phyloP scores from a whole-genome alignment of 2,888 invertebrate species.

The Agrilus biguttatus region DNA sequence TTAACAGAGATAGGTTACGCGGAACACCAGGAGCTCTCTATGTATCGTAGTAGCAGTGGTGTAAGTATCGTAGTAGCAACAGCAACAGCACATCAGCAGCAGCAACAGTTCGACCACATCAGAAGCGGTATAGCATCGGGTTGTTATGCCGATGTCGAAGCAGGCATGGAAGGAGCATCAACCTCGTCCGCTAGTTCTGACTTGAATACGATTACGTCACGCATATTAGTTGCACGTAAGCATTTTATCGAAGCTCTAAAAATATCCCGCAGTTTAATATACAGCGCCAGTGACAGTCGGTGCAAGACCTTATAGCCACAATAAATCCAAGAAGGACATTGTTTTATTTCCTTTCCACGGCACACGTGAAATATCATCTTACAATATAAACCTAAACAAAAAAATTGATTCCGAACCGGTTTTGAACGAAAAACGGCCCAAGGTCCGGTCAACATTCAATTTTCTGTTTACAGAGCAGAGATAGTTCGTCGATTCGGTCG shows the following conservation, averaged over 20 bases:
- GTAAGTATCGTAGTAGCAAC: too few species aligned
- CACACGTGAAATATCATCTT: constrained; percentile 15
- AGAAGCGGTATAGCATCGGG: constrained; percentile 2
- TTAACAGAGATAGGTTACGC: too few species aligned
- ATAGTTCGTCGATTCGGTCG: too few species aligned
- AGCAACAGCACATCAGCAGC: too few species aligned
- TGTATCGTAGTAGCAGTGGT: too few species aligned
- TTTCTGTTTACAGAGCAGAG: too few species aligned
- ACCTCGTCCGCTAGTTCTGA: constrained; percentile 3
- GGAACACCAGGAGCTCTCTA: too few species aligned
- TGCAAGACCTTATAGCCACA: constrained; percentile 5
- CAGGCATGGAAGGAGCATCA: constrained; percentile 2
- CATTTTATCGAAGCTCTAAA: constrained; percentile 1
- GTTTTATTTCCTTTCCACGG: constrained; percentile 10
- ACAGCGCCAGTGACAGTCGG: constrained; percentile 4
- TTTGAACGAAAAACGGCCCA: constrained; percentile 8
- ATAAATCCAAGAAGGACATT: constrained; percentile 9
- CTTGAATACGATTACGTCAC: constrained; percentile 3
- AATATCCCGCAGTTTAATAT: constrained; percentile 1
- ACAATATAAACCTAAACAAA: constrained; percentile 12
- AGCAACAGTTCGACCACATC: too few species aligned
- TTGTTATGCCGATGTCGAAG: constrained; percentile 1
- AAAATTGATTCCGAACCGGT: constrained; percentile 14
- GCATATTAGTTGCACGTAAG: constrained; percentile 1
- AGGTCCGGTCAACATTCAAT: neutral